These are phyloP conservation scores for Lepidurus couesii DNA, from an alignment of 1,140 invertebrate species.

Conservation along the genomic window DNA sequence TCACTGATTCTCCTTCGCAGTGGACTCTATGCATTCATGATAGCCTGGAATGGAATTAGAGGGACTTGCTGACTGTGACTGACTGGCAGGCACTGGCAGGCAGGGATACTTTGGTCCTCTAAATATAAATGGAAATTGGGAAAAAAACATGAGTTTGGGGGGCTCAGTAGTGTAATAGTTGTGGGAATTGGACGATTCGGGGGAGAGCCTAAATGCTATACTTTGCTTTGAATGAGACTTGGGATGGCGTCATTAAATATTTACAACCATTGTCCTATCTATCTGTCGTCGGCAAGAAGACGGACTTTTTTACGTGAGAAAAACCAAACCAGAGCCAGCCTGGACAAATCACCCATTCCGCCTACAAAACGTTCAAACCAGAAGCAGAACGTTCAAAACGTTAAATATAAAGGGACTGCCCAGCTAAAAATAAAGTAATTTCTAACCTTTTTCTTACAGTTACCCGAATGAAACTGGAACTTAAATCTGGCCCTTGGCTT, in stretches of 20 bases:
- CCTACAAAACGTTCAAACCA: too few relatives aligned
- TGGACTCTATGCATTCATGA: slow-evolving; percentile 4
- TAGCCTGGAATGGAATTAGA: neutral
- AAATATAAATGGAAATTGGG: neutral
- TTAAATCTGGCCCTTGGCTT: too few relatives aligned
- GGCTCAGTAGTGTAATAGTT: neutral
- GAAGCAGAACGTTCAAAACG: too few relatives aligned
- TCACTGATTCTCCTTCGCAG: neutral
- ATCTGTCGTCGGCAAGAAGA: neutral
- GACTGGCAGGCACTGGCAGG: neutral
- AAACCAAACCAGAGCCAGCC: neutral
- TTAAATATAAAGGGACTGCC: too few relatives aligned
- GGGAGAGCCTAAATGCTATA: neutral
- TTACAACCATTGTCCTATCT: slow-evolving; percentile 16
- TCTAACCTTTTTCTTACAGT: too few relatives aligned
- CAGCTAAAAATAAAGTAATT: too few relatives aligned
- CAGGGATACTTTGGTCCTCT: too few relatives aligned
- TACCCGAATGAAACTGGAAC: too few relatives aligned
- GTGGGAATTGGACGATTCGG: neutral
- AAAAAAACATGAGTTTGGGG: neutral
- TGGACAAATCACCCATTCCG: too few relatives aligned
- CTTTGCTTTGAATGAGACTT: neutral
- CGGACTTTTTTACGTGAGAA: neutral
- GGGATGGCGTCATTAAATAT: neutral
- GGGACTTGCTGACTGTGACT: neutral